Base-by-base conservation (phyloP, 1,140 invertebrate species). In the Coenobita brevimanus region DNA sequence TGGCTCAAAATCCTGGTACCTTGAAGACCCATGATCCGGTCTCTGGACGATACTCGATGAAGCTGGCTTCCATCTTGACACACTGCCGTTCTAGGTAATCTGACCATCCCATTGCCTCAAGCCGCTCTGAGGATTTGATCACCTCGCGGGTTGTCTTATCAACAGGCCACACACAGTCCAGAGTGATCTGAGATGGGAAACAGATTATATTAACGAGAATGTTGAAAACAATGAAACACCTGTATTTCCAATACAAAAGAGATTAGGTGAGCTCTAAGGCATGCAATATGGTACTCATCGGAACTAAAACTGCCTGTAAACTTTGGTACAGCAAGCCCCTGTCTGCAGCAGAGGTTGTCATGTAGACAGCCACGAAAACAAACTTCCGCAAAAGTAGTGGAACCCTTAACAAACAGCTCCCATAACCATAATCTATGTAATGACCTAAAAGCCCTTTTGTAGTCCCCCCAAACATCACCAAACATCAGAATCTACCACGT, bases 11-110 rank as follows among this genome's bases (percentile, higher is more conserved):
- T 30, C 50, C 43, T 41, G 87, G 91, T 90, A 96, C 96, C 92
- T 96, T 96, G 92, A 95, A 95, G 62, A 94, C 97, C 98, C 98
- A 99, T 27, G 97, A 98, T 10, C 99, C 99, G 57, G 97, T 99
- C 92, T 97, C 96, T 0, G 98, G 96, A 0, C 97, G 94, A 92
- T 99, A 99, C 91, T 99, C 98, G 21, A 99, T 95, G 92, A 99
- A 99, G 73, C 95, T 95, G 0, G 97, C 97, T 76, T 96, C 95
- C 91, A 99, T 95, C 91, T 97, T 97, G 69, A 95, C 94, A 84
- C 97, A 98, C 2, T 96, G 96, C 73, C 95, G 94, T 60, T 97
- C 95, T 60, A 99, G 92, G 91, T 97, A 97, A 17, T 95, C 96
- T 91, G 97, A 95, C 93, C 98, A 99, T 91, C 97, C 96, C 95